Percentiles rank a stretch among this genome's conserved stretches.
phyloP scores from a whole-genome alignment of 2,888 invertebrate species.

The Drosophila macrothrix region DNA sequence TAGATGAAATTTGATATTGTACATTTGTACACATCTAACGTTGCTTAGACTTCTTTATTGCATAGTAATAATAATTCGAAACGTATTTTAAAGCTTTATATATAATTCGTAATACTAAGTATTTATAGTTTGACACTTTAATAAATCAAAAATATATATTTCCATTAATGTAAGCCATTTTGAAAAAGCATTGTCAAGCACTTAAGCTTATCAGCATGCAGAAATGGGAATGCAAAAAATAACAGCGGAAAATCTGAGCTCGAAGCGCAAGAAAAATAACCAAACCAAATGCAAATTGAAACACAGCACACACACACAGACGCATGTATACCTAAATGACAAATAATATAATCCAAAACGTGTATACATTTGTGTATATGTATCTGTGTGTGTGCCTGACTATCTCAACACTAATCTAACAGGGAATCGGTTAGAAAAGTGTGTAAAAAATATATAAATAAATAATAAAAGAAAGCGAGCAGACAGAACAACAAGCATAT shows the following conservation, averaged over 20 bases:
- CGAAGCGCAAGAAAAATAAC: slow-evolving; percentile 11
- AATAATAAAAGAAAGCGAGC: slow-evolving; percentile 12
- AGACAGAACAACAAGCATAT: slow-evolving; percentile 35
- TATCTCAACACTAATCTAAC: slow-evolving; percentile 62
- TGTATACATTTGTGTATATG: slow-evolving; percentile 7
- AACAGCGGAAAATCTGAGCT: background rate
- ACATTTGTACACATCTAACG: background rate
- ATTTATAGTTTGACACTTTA: slow-evolving; percentile 4
- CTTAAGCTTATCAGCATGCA: slow-evolving; percentile 58
- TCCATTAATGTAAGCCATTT: slow-evolving; percentile 20
- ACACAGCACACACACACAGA: slow-evolving; percentile 22
- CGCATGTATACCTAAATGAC: slow-evolving; percentile 4
- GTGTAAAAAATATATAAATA: slow-evolving; percentile 18
- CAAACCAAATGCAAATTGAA: slow-evolving; percentile 57
- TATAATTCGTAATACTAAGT: background rate
- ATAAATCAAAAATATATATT: slow-evolving; percentile 20
- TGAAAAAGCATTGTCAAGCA: slow-evolving; percentile 22
- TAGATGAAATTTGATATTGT: slow-evolving; percentile 30
- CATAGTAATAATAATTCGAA: background rate
- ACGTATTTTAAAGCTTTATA: background rate
- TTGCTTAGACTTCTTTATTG: background rate
- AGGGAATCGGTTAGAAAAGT: slow-evolving; percentile 41
- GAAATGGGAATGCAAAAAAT: slow-evolving; percentile 2
- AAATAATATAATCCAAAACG: slow-evolving; percentile 34
- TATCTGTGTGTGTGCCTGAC: slow-evolving; percentile 6